Evolutionary conservation across 2,113 vertebrate genomes (phyloP), one percentile per base, ranked within the genome.

Genomic region (Hippocampus guttulatus): DNA sequence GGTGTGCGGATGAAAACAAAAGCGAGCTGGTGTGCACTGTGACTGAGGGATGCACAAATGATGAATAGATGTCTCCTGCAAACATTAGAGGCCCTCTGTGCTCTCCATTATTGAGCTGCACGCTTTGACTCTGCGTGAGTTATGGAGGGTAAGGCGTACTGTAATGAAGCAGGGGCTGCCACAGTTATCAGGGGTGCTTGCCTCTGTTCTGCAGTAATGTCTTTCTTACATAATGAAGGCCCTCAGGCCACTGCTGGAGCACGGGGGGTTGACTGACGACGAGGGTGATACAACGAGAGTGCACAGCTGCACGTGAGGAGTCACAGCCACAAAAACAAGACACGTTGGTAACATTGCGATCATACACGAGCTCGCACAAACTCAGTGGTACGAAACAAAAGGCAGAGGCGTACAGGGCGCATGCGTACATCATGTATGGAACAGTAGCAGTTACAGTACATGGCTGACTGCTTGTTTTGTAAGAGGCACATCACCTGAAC

Each of bases 141-240:
- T 25, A 70, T 49, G 41, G 68, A 69, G 72, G 67, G 57, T 61
- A 73, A 62, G 60, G 70, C 74, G n/a, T 49, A 69, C 73, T 75
- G 78, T 62, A 77, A 54, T 69, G 67, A 79, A 82, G 75, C 81
- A 70, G 68, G 75, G 68, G 75, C 72, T 84, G 83, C 81, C 80
- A 83, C 68, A 81, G 78, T 81, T 83, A 82, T 82, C 77, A 81
- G 74, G 64, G 74, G 76, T 79, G 83, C 75, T 81, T 77, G 79
- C 80, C 77, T 83, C 68, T 80, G 82, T 78, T 90, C 85, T 84
- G 87, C 88, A 87, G 86, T 87, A 81, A 88, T 87, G 88, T 87
- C 85, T 85, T 85, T 88, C 86, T 91, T 91, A 90, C 87, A 90
- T 91, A 91, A 91, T 88, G 85, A 89, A 88, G 84, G 85, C 85